Conservation (phyloP, 2,888 invertebrate species). For the Ptychoptera contaminata region DNA sequence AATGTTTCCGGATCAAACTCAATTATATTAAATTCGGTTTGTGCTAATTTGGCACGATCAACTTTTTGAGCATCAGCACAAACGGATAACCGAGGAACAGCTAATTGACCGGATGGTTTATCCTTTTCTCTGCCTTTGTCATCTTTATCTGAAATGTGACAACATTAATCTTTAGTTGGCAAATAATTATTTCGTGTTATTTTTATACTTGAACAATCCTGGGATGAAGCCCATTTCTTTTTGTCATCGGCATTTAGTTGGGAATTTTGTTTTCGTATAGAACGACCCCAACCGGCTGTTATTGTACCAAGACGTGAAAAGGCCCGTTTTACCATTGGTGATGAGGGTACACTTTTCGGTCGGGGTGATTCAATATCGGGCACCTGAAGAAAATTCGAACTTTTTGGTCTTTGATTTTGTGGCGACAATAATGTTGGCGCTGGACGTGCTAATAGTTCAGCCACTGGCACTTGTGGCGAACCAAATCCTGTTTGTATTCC, state of each 20-base stretch:
- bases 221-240: slow-evolving; percentile 83
- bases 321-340: slow-evolving; percentile 85
- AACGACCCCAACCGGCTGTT: slow-evolving; percentile 80
- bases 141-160: slow-evolving; percentile 49
- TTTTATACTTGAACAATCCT: slow-evolving; percentile 79
- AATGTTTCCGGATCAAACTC: slow-evolving; percentile 92
- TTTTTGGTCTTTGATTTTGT: slow-evolving; percentile 71
- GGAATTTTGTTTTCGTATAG: slow-evolving; percentile 68
- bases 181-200: neutral
- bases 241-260: slow-evolving; percentile 73
- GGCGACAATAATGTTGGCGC: slow-evolving; percentile 76
- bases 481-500: slow-evolving; percentile 89
- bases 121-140: slow-evolving; percentile 68
- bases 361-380: slow-evolving; percentile 74
- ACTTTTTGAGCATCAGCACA: slow-evolving; percentile 91
- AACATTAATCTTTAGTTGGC: slow-evolving; percentile 1
- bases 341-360: slow-evolving; percentile 85
- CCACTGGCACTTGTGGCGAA: slow-evolving; percentile 84
- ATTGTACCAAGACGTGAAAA: slow-evolving; percentile 81
- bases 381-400: slow-evolving; percentile 81
- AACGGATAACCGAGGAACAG: slow-evolving; percentile 75
- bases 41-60: slow-evolving; percentile 77
- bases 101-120: slow-evolving; percentile 56
- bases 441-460: slow-evolving; percentile 70
- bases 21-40: slow-evolving; percentile 89